Evolutionary conservation across 2,113 vertebrate species (phyloP).

Genomic region (Ahaetulla prasina): DNA sequence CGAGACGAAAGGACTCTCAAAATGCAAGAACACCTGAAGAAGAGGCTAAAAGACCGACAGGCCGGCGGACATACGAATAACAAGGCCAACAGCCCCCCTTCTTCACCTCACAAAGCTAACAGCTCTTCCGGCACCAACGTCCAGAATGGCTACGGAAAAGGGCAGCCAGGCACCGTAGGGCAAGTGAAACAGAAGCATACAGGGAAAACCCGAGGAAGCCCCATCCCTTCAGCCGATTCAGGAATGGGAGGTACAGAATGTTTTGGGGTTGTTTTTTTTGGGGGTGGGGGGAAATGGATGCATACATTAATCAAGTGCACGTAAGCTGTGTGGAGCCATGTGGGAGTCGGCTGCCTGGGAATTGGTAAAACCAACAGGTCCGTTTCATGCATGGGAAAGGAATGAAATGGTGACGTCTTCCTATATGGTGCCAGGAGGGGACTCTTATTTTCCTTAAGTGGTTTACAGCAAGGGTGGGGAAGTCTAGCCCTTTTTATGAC

Average conservation of each 20-base stretch:
- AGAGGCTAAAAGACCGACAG: constrained; percentile 72
- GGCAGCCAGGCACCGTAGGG: constrained; percentile 53
- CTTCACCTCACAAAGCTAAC: constrained; percentile 66
- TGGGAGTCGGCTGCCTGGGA: neutral
- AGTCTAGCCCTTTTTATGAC: no score
- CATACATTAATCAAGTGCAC: neutral
- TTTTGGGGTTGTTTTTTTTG: neutral
- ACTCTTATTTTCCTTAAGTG: neutral
- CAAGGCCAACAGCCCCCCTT: constrained; percentile 65
- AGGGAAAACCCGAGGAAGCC: constrained; percentile 62
- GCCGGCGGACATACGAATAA: constrained; percentile 60
- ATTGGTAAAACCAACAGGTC: neutral
- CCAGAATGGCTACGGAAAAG: constrained; percentile 67
- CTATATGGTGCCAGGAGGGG: neutral
- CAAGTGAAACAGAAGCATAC: constrained; percentile 65
- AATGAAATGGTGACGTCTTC: neutral
- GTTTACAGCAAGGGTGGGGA: no score
- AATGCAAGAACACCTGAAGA: constrained; percentile 74
- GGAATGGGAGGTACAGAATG: constrained; percentile 62
- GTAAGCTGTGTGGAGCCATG: neutral
- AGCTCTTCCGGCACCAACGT: constrained; percentile 35
- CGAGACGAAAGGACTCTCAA: constrained; percentile 71
- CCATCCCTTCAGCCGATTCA: constrained; percentile 44
- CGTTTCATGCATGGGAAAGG: neutral
- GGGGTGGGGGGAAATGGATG: neutral